A percentile compares a stretch with the other conserved stretches of the same genome.
Evolutionary conservation across 2,888 invertebrate genomes (phyloP).

Genomic region (Cyclophora albipunctata): DNA sequence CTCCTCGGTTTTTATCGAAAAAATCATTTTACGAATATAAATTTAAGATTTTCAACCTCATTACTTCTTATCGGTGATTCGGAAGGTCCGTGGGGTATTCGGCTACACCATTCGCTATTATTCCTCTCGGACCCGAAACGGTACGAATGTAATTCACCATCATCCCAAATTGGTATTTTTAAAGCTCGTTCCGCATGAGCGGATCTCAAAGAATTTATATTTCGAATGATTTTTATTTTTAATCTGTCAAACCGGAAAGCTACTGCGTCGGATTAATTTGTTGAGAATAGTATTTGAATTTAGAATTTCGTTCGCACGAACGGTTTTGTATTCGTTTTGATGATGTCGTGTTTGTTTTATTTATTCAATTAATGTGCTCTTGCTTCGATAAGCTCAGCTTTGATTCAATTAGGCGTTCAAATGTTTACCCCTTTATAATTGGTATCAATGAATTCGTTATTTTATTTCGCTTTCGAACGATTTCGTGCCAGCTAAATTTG

Average conservation of each 20-base stretch:
- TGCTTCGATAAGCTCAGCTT: too few species aligned
- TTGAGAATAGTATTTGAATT: conserved; percentile 1
- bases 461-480: too few species aligned
- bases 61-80: conserved; percentile 59
- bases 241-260: conserved; percentile 10
- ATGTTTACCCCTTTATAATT: too few species aligned
- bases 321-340: not conserved
- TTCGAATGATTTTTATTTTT: conserved; percentile 2
- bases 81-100: conserved; percentile 35
- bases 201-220: conserved; percentile 2
- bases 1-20: conserved; percentile 10
- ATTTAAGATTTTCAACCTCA: conserved; percentile 63
- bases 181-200: conserved; percentile 5
- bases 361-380: not conserved
- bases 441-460: too few species aligned
- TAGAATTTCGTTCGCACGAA: not conserved
- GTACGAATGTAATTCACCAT: conserved; percentile 56
- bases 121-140: conserved; percentile 34
- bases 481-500: too few species aligned
- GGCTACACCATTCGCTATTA: conserved; percentile 27
- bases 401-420: too few species aligned
- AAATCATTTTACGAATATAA: conserved; percentile 55
- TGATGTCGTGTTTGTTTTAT: conserved; percentile 2
- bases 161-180: conserved; percentile 43
- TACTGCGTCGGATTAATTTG: conserved; percentile 2